Evolutionary conservation across 2,888 invertebrate species (phyloP).

Genomic region (Salticus scenicus): DNA sequence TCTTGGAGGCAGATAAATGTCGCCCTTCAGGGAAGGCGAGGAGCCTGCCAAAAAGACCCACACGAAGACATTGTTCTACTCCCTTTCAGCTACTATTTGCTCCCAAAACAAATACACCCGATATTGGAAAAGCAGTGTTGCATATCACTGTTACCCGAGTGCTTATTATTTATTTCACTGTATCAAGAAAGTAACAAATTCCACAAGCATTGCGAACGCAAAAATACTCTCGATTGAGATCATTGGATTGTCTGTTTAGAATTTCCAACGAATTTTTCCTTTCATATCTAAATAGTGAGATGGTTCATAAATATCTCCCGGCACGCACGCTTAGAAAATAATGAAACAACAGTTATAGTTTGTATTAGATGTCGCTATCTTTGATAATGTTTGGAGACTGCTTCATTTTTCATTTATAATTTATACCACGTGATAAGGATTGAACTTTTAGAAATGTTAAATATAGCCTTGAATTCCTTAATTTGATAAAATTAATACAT

Average conservation of each 20-base stretch:
- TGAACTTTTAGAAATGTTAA: no score
- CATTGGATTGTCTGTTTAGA: background rate
- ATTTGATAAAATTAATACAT: no score
- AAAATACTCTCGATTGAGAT: conserved; percentile 9
- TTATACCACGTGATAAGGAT: no score
- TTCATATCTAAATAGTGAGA: background rate
- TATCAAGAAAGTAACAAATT: background rate
- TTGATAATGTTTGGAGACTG: no score
- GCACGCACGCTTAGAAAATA: background rate
- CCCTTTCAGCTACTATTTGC: conserved; percentile 51
- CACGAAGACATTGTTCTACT: conserved; percentile 18
- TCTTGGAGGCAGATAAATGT: conserved; percentile 48
- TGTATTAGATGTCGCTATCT: background rate
- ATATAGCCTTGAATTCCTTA: no score
- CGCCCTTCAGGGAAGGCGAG: conserved; percentile 58
- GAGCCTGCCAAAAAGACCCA: conserved; percentile 22
- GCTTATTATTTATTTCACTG: conserved; percentile 64
- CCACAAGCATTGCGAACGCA: background rate
- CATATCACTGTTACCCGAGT: conserved; percentile 53
- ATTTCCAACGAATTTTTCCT: background rate
- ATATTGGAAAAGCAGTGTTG: conserved; percentile 67
- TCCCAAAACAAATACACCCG: conserved; percentile 56
- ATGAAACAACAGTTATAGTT: background rate
- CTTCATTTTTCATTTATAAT: no score
- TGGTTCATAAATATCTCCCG: background rate